Percentiles rank a stretch among this genome's conserved stretches.
phyloP scores from a whole-genome alignment of 1,140 invertebrate genomes.

The Drosophila kohkoa region DNA sequence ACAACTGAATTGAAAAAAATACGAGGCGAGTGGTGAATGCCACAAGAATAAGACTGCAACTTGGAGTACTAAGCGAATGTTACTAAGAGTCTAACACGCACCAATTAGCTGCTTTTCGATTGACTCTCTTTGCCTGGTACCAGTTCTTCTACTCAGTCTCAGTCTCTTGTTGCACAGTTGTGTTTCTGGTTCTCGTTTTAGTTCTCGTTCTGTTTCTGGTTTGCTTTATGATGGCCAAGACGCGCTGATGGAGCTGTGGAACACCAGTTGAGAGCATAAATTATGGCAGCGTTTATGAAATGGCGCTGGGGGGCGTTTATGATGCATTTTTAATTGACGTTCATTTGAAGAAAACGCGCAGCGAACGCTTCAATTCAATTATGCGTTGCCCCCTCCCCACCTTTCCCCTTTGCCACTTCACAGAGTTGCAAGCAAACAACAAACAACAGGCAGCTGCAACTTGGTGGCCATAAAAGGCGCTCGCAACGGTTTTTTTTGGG shows the following conservation, averaged over 20 bases:
- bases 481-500: constrained; percentile 73
- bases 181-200: constrained; percentile 4
- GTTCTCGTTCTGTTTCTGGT: constrained; percentile 15
- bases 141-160: constrained; percentile 5
- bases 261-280: constrained; percentile 64
- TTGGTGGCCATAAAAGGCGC: constrained; percentile 68
- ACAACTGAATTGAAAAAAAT: constrained; percentile 23
- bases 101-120: constrained; percentile 27
- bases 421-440: background rate
- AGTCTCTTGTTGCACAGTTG: constrained; percentile 3
- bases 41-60: constrained; percentile 1
- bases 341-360: constrained; percentile 78
- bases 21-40: constrained; percentile 3
- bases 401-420: background rate
- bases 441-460: constrained; percentile 30
- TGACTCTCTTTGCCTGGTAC: constrained; percentile 10
- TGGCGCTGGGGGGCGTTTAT: constrained; percentile 79
- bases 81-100: constrained; percentile 6
- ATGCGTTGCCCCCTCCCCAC: constrained; percentile 45
- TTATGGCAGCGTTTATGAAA: constrained; percentile 76
- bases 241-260: constrained; percentile 32
- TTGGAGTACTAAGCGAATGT: background rate
- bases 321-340: constrained; percentile 83
- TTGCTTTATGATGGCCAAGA: constrained; percentile 47
- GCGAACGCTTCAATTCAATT: constrained; percentile 78